Percentiles rank a stretch among this genome's conserved stretches.
Evolutionary conservation across 1,140 invertebrate species (phyloP).

Genomic region (Diprion similis): DNA sequence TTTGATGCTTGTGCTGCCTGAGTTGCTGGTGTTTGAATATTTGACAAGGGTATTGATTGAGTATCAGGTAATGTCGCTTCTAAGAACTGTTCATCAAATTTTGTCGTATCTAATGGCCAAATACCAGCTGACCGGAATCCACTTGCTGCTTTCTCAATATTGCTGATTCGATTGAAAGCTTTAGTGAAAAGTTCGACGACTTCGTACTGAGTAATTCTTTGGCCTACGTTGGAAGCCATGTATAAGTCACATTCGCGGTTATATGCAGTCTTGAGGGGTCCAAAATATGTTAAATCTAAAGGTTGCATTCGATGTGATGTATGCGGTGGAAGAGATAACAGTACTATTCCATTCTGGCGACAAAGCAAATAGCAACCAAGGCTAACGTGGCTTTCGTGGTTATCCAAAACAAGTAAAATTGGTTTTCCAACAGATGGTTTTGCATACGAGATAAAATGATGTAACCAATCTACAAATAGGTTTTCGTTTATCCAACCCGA

Average conservation of each 20-base stretch:
- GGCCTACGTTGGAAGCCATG: slow-evolving; percentile 34
- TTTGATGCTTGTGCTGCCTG: no score
- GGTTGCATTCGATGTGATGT: slow-evolving; percentile 50
- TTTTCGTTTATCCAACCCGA: slow-evolving; percentile 48
- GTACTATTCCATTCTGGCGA: slow-evolving; percentile 38
- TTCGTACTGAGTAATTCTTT: slow-evolving; percentile 48
- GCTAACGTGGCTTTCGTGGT: slow-evolving; percentile 47
- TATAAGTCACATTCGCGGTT: slow-evolving; percentile 48
- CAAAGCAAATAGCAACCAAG: slow-evolving; percentile 33
- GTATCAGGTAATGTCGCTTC: no score
- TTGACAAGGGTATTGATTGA: no score
- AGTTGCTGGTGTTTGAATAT: no score
- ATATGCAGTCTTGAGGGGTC: slow-evolving; percentile 53
- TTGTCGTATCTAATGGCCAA: not conserved
- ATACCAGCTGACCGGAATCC: slow-evolving; percentile 9
- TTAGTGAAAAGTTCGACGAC: slow-evolving; percentile 46
- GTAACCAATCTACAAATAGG: slow-evolving; percentile 45
- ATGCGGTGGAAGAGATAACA: slow-evolving; percentile 46
- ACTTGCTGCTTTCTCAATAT: slow-evolving; percentile 33
- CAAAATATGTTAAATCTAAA: slow-evolving; percentile 45
- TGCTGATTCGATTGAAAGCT: slow-evolving; percentile 42
- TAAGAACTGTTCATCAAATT: no score
- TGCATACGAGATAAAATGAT: slow-evolving; percentile 37
- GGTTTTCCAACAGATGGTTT: slow-evolving; percentile 32
- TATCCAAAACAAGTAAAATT: slow-evolving; percentile 42